Evolutionary conservation across 2,113 vertebrate genomes (phyloP).

Genomic region (Hippocampus zosterae): DNA sequence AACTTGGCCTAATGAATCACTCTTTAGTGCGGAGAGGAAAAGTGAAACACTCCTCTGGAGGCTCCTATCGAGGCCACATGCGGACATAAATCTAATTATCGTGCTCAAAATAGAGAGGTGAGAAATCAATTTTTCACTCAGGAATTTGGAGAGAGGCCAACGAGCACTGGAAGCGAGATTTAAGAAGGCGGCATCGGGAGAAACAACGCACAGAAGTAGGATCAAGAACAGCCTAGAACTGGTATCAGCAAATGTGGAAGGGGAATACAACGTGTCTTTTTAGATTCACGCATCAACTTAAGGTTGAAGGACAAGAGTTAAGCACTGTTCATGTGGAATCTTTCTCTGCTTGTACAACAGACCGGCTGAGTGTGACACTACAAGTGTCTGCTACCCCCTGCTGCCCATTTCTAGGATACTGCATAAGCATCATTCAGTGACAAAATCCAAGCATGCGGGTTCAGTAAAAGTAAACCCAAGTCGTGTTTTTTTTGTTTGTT

Average conservation of each 20-base stretch:
- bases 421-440: background rate
- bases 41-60: conserved; percentile 65
- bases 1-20: conserved; percentile 66
- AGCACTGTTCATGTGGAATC: conserved; percentile 4
- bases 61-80: conserved; percentile 60
- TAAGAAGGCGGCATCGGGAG: conserved; percentile 19
- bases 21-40: conserved; percentile 66
- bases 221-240: conserved; percentile 1
- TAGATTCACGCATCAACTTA: conserved; percentile 15
- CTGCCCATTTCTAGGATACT: conserved; percentile 16
- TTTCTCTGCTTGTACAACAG: background rate
- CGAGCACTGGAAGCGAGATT: conserved; percentile 48
- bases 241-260: conserved; percentile 7
- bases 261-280: conserved; percentile 7
- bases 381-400: conserved; percentile 49
- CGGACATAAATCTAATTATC: conserved; percentile 70
- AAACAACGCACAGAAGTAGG: background rate
- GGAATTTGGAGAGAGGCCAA: conserved; percentile 69
- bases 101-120: conserved; percentile 67
- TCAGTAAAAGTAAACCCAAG: background rate
- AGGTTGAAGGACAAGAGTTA: conserved; percentile 3
- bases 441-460: too few species aligned
- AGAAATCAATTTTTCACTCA: conserved; percentile 68
- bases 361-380: background rate
- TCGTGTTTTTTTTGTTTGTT: too few species aligned